Evolutionary conservation across 2,113 vertebrate genomes (phyloP).

Genomic region (Boulengerochromis microlepis): DNA sequence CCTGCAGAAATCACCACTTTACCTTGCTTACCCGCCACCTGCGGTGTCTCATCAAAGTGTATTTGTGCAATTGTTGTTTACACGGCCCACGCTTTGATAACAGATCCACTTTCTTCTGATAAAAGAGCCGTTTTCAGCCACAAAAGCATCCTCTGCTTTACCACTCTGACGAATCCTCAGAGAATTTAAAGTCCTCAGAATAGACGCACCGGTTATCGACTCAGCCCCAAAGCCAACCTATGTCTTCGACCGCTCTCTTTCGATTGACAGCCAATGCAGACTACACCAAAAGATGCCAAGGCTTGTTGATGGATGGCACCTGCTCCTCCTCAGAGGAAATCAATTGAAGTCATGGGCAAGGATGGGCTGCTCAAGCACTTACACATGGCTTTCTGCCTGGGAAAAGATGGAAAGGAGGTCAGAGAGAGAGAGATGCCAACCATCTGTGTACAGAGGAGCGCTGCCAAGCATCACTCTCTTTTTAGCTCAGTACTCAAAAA

Average conservation of each 20-base stretch:
- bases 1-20: constrained; percentile 9
- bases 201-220: neutral
- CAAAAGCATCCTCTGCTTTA: neutral
- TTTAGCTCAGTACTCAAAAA: constrained; percentile 4
- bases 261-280: constrained; percentile 7
- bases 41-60: neutral
- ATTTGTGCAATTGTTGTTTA: neutral
- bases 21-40: neutral
- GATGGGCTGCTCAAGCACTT: constrained; percentile 25
- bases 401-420: neutral
- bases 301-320: constrained; percentile 36
- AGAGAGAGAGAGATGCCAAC: constrained; percentile 25
- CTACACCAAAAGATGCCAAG: neutral
- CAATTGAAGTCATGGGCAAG: constrained; percentile 31
- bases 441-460: constrained; percentile 34
- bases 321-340: constrained; percentile 50
- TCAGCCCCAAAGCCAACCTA: neutral
- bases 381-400: constrained; percentile 22
- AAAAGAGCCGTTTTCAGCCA: neutral
- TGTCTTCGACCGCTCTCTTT: neutral
- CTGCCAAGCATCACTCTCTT: constrained; percentile 27
- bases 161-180: neutral
- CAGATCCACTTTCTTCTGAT: neutral
- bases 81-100: neutral
- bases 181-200: neutral